Percentiles rank a stretch among this genome's conserved stretches.
phyloP scores from a whole-genome alignment of 2,888 invertebrate genomes.

The Timema cristinae region DNA sequence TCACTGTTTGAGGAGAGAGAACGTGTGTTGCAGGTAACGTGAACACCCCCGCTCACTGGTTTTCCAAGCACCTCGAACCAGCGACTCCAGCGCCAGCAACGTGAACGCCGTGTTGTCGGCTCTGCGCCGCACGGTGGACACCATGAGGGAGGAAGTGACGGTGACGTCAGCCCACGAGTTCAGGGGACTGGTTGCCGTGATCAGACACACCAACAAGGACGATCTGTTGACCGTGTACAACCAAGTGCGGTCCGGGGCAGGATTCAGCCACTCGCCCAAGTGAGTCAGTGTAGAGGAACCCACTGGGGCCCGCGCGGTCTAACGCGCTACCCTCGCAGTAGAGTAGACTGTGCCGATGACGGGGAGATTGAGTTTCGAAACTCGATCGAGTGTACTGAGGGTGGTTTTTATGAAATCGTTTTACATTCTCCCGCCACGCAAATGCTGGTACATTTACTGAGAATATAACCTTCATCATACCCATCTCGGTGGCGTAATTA shows the following conservation, averaged over 20 bases:
- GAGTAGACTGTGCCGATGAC: too few relatives aligned
- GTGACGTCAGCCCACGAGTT: conserved; percentile 65
- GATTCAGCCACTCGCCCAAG: conserved; percentile 40
- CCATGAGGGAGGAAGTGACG: conserved; percentile 56
- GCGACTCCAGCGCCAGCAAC: conserved; percentile 48
- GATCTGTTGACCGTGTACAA: conserved; percentile 67
- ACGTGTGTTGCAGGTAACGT: conserved; percentile 39
- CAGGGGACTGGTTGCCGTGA: conserved; percentile 60
- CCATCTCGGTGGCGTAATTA: too few relatives aligned
- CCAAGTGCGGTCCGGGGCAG: conserved; percentile 55
- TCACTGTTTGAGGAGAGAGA: too few relatives aligned
- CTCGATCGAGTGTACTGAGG: too few relatives aligned
- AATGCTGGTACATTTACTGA: too few relatives aligned
- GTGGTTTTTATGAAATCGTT: too few relatives aligned
- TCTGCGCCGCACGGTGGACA: conserved; percentile 59
- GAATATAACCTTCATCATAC: too few relatives aligned
- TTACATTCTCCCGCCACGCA: too few relatives aligned
- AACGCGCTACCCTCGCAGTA: too few relatives aligned
- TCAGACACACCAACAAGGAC: conserved; percentile 62
- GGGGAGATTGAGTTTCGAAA: too few relatives aligned
- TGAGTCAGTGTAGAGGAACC: background rate
- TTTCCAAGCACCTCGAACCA: conserved; percentile 59
- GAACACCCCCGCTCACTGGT: conserved; percentile 56
- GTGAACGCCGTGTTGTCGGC: conserved; percentile 54
- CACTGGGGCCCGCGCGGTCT: too few relatives aligned